Percentiles rank a stretch among this genome's conserved stretches.
phyloP scores from a whole-genome alignment of 53 echinoderm and acorn worm species.

The Arbacia lixula region DNA sequence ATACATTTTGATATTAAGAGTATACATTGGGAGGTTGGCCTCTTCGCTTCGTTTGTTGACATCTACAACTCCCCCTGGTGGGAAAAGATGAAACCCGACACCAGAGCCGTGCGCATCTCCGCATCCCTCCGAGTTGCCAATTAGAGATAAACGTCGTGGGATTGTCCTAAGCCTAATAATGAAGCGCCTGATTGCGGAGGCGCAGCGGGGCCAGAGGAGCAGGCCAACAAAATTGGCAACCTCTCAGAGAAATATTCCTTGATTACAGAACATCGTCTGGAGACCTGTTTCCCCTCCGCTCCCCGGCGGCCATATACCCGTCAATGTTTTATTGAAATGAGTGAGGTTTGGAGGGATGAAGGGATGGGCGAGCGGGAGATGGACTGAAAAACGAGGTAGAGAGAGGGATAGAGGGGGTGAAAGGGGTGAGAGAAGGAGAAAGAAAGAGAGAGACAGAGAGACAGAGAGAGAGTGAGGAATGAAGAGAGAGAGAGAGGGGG shows the following conservation, averaged over 20 bases:
- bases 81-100: slow-evolving; percentile 52
- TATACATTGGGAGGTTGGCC: slow-evolving; percentile 46
- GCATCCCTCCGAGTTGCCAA: slow-evolving; percentile 61
- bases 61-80: slow-evolving; percentile 45
- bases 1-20: slow-evolving; percentile 54
- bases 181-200: slow-evolving; percentile 43
- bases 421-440: slow-evolving; percentile 22
- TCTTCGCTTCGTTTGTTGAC: slow-evolving; percentile 48
- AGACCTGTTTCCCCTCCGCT: slow-evolving; percentile 45
- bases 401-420: slow-evolving; percentile 25
- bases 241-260: slow-evolving; percentile 50
- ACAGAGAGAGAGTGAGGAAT: slow-evolving; percentile 18
- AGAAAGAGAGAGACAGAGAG: no score
- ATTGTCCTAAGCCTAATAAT: slow-evolving; percentile 47
- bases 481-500: slow-evolving; percentile 25
- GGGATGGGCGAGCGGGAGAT: not conserved
- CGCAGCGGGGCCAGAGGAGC: slow-evolving; percentile 54
- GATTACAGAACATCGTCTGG: slow-evolving; percentile 47
- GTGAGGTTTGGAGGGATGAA: slow-evolving; percentile 32
- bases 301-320: slow-evolving; percentile 30
- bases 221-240: slow-evolving; percentile 52
- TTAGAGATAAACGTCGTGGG: slow-evolving; percentile 60
- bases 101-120: slow-evolving; percentile 44
- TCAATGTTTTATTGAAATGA: slow-evolving; percentile 58
- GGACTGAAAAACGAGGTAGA: no score